Evolutionary conservation across 2,797 vertebrate genomes (phyloP).

Genomic region (Leptoclinus maculatus): DNA sequence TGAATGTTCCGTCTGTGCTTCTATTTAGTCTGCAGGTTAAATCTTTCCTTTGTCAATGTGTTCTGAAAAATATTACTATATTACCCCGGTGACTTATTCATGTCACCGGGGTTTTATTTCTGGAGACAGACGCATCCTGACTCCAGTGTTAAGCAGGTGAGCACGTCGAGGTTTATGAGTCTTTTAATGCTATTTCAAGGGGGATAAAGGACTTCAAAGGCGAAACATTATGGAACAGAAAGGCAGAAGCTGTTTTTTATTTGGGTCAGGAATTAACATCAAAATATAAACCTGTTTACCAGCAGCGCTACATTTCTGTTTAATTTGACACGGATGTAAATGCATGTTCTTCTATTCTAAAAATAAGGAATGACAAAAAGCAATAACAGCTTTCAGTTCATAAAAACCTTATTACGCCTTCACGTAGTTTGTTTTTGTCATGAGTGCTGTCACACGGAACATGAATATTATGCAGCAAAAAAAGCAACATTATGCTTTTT

Average conservation of each 20-base stretch:
- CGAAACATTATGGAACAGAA: slow-evolving; percentile 17
- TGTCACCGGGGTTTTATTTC: background rate
- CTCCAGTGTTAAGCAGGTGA: slow-evolving; percentile 4
- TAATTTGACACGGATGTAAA: background rate
- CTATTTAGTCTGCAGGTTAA: background rate
- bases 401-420: too few relatives aligned
- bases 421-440: too few relatives aligned
- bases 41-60: background rate
- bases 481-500: too few relatives aligned
- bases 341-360: background rate
- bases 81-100: too few relatives aligned
- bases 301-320: background rate
- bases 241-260: slow-evolving; percentile 15
- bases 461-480: too few relatives aligned
- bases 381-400: too few relatives aligned
- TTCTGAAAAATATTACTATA: too few relatives aligned
- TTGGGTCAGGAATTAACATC: slow-evolving; percentile 18
- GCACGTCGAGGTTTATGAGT: slow-evolving; percentile 13
- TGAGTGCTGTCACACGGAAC: too few relatives aligned
- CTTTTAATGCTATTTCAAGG: slow-evolving; percentile 52
- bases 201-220: slow-evolving; percentile 62
- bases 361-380: too few relatives aligned
- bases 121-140: slow-evolving; percentile 1
- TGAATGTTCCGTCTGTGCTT: background rate
- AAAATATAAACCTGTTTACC: slow-evolving; percentile 23